phyloP scores from a whole-genome alignment of 2,113 vertebrate genomes.

The Trematocara variabile region DNA sequence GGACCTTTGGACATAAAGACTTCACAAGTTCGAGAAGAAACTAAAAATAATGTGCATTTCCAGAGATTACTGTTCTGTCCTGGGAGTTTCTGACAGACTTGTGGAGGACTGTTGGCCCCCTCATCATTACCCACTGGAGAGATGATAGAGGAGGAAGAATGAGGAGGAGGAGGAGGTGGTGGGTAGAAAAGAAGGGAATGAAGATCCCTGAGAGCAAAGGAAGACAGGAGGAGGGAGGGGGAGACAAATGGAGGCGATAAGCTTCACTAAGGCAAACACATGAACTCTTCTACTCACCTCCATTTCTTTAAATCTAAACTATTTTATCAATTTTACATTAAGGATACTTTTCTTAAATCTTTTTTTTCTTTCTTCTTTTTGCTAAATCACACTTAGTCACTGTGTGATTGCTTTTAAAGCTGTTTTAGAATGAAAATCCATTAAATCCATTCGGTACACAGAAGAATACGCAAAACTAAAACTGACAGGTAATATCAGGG shows the following conservation, averaged over 20 bases:
- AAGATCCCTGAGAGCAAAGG: not conserved
- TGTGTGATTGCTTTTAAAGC: not conserved
- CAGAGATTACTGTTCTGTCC: not conserved
- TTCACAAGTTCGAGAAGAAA: not conserved
- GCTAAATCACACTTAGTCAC: not conserved
- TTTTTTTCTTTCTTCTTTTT: not conserved
- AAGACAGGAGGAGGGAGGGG: not conserved
- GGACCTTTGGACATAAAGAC: not conserved
- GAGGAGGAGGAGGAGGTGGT: not conserved
- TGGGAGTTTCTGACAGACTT: constrained; percentile 39
- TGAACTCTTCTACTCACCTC: not conserved
- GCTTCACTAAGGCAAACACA: constrained; percentile 15
- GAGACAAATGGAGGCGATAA: constrained; percentile 26
- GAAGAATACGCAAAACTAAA: not conserved
- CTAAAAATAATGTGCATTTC: constrained; percentile 30
- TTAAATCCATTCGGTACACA: not conserved
- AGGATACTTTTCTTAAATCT: not conserved
- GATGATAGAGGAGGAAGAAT: not conserved
- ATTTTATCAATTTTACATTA: not conserved
- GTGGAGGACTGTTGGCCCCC: constrained; percentile 19
- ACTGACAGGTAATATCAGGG: not conserved
- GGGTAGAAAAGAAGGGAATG: not conserved
- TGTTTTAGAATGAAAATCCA: not conserved
- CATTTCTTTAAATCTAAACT: not conserved
- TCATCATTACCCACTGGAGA: constrained; percentile 42